These are phyloP conservation scores for Apodemia mormo DNA, from an alignment of 2,888 invertebrate species.

Conservation along the genomic window DNA sequence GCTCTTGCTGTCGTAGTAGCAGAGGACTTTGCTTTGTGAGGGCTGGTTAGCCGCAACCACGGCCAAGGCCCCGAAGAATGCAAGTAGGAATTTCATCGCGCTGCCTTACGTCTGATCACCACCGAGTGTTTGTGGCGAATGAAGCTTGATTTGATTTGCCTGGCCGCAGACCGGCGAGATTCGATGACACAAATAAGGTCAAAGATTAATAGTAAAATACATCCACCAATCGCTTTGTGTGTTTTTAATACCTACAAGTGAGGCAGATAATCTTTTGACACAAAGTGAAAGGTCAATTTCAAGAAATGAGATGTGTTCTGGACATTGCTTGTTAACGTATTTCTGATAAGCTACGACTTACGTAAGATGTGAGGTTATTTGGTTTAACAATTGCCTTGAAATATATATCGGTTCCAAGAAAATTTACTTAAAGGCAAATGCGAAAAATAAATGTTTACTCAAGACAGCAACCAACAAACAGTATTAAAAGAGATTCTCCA, in stretches of 20 bases:
- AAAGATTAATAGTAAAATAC: conserved; percentile 41
- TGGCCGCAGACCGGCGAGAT: conserved; percentile 29
- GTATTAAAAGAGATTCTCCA: too few species aligned
- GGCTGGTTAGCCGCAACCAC: conserved; percentile 58
- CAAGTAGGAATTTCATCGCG: conserved; percentile 57
- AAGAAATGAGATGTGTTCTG: conserved; percentile 12
- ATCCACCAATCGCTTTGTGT: conserved; percentile 27
- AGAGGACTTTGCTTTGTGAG: conserved; percentile 83
- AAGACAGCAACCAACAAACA: too few species aligned
- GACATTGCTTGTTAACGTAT: neutral
- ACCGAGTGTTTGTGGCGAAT: conserved; percentile 63
- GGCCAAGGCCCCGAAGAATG: conserved; percentile 53
- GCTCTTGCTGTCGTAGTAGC: conserved; percentile 87
- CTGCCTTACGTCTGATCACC: conserved; percentile 55
- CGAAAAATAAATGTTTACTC: too few species aligned
- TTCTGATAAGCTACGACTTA: neutral
- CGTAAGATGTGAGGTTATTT: neutral
- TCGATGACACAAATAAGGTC: conserved; percentile 35
- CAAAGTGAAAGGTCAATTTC: conserved; percentile 28
- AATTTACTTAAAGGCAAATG: too few species aligned
- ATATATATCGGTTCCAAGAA: too few species aligned
- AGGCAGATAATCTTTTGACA: conserved; percentile 34
- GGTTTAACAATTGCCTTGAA: neutral
- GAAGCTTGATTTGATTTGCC: conserved; percentile 43
- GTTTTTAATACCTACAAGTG: conserved; percentile 26